phyloP scores from a whole-genome alignment of 2,797 vertebrate genomes.

The Enteromius anoplus region DNA sequence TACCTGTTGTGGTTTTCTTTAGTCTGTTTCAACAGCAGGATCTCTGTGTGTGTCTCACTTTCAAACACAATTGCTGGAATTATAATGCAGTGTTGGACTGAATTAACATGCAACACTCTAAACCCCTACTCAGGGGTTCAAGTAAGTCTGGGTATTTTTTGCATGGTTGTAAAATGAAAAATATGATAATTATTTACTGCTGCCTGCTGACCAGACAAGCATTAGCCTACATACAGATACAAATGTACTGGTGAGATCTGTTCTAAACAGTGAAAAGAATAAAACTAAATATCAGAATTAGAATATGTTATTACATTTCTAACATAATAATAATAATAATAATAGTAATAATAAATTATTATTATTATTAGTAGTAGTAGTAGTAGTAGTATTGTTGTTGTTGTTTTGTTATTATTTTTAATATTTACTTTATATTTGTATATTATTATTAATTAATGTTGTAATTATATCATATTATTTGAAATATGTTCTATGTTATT shows the following conservation, averaged over 20 bases:
- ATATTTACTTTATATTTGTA: too few relatives aligned
- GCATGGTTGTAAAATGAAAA: neutral
- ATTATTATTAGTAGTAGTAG: too few relatives aligned
- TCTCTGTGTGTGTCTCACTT: constrained; percentile 23
- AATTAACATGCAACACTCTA: neutral
- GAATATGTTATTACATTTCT: neutral
- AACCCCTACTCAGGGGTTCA: neutral
- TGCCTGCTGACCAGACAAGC: neutral
- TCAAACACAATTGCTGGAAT: constrained; percentile 19
- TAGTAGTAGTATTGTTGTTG: too few relatives aligned
- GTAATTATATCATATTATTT: too few relatives aligned
- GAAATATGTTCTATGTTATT: neutral
- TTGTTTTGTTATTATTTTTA: too few relatives aligned
- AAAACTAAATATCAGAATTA: neutral
- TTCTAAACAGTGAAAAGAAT: neutral
- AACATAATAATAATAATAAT: too few relatives aligned
- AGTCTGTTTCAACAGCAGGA: constrained; percentile 29
- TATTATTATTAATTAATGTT: too few relatives aligned
- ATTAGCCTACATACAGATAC: neutral
- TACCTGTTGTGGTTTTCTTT: constrained; percentile 13
- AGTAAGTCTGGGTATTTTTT: neutral
- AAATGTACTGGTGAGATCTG: neutral
- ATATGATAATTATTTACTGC: neutral
- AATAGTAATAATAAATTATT: too few relatives aligned
- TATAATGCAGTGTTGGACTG: constrained; percentile 15